Evolutionary conservation across 2,888 invertebrate genomes (phyloP), one percentile per base, ranked within the genome.

Genomic region (Lycaena phlaeas): DNA sequence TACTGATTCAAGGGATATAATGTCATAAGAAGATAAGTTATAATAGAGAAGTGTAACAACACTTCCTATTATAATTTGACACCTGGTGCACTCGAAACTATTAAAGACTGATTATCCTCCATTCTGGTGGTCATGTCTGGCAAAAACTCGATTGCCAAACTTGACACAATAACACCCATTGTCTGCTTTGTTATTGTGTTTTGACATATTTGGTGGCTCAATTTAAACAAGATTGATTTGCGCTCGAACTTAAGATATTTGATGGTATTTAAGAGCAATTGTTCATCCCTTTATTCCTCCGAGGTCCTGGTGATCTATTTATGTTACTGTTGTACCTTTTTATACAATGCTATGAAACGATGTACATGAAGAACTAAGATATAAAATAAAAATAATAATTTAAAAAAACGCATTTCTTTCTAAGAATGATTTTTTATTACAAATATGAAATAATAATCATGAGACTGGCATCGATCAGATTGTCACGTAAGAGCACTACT

Each of bases 201-300:
- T 57, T 68, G 68, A 68, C 68, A 65, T 58, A 61, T 60, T 61
- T 54, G 51, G 53, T 50, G 48, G 50, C 56, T 57, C 56, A 54
- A 57, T 61, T 52, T 53, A 59, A 51, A 54, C 53, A 64, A 64
- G 71, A 71, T 68, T 61, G 68, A 71, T 68, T 54, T 57, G 55
- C 48, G 45, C 51, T 54, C 50, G 49, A 49, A 53, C 43, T 48
- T 42, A 48, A 31, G 26, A 29, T 22, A 42, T 41, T 38, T 43
- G 17, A 42, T 38, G 29, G 30, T 31, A 25, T 30, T 31, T 40
- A 30, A 11, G 17, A 15, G 38, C 22, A 22, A 27, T 31, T 14
- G 31, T 31, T 31, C 34, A 34, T 34, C 12, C n/a, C 9, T 34
- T 34, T 34, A 18, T 34, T 34, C 34, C 7, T 11, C 22, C 18